Base-by-base conservation (phyloP, 2,113 vertebrate species). In the Sander vitreus region DNA sequence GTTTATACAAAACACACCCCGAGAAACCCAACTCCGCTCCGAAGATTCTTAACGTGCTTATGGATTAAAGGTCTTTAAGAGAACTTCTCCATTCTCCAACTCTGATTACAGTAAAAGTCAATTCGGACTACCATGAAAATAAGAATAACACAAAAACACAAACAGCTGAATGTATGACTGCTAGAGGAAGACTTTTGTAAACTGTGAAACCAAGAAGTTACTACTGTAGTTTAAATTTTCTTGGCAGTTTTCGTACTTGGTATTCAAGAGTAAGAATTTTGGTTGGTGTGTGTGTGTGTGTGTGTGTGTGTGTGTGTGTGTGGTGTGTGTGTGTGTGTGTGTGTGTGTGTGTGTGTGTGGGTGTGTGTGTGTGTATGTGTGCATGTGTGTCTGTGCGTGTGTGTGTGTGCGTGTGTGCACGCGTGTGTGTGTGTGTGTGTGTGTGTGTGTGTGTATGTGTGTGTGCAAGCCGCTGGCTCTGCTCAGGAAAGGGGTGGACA, bases 401-500 rank as follows among this genome's bases (percentile, higher is more conserved):
- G 57, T 72, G 47, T 47, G 62, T 21, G 14, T 53, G 76, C 47
- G n/a, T 76, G 11, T 13, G 39, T 50, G 13, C 16, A 43, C 2
- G 7, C 18, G 39, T 39, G 27, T 45, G 68, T 81, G 77, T 76
- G 80, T 68, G 50, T 64, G 67, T 50, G 65, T 19, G 18, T 60
- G 78, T 51, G 25, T 77, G 14, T 2, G 27, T 27, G 64, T 66
- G 39, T 25, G 62, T 62, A 3, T 21, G 30, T 62, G 58, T 30
- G 57, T 18, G 57, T 72, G 47, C 27, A 76, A 71, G 69, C 21
- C 6, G 25, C 78, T 90, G 89, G 88, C 87, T 76, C 51, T 25
- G 51, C n/a, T 60, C n/a, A 50, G 60, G 23, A 86, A 89, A 91
- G 55, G 80, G 88, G 83, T 85, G 85, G 85, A 89, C 89, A 87